Conservation (phyloP, 2,113 vertebrate genomes). For the Gracilinanus agilis region DNA sequence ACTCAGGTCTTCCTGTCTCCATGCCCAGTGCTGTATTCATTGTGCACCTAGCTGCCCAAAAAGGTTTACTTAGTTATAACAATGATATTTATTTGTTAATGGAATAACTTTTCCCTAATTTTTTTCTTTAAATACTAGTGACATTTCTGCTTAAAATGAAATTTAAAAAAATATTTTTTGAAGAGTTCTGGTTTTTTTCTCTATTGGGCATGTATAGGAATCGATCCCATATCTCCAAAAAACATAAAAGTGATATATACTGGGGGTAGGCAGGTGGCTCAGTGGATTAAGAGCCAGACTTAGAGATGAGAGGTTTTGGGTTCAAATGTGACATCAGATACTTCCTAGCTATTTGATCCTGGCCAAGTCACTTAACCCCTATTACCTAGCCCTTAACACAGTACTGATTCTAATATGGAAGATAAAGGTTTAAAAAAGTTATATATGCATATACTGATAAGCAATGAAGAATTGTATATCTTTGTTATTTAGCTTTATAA, state of each 20-base stretch:
- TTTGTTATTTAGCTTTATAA: background rate
- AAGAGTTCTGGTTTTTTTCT: background rate
- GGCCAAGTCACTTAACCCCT: too few species aligned
- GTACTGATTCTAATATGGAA: too few species aligned
- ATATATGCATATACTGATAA: background rate
- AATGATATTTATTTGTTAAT: background rate
- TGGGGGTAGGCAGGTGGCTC: too few species aligned
- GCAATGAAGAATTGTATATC: background rate
- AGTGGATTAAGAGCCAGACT: too few species aligned
- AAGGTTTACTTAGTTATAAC: background rate
- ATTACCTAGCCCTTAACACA: too few species aligned
- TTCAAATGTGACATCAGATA: too few species aligned
- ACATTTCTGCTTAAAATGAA: background rate
- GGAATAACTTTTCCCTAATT: background rate
- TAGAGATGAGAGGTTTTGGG: too few species aligned
- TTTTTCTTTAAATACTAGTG: background rate
- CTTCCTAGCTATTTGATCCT: too few species aligned
- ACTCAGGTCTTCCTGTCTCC: too few species aligned
- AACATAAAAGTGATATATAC: background rate
- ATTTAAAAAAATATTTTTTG: background rate
- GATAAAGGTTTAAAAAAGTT: background rate
- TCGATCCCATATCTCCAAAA: background rate
- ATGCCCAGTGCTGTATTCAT: too few species aligned
- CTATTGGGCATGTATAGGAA: background rate
- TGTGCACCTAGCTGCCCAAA: too few species aligned